Base-by-base conservation (phyloP, 2,888 invertebrate genomes). In the Melanchra persicariae region DNA sequence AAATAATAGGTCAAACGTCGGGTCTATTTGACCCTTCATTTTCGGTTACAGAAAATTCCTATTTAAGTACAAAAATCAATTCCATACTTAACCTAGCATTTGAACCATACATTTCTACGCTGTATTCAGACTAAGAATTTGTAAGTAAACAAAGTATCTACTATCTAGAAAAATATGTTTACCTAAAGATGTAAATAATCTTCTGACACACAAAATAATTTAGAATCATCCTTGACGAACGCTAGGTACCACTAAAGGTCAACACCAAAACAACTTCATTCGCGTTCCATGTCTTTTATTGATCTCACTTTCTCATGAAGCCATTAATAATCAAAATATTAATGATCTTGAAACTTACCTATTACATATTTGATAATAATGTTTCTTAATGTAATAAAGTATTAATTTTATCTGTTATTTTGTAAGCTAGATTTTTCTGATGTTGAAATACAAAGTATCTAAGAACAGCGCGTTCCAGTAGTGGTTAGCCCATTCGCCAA, bases 41-140 rank as follows among this genome's bases (percentile, higher is more conserved):
- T 55, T 71, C 10, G 2, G 8, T 30, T 0, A 15, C 37, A n/a
- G 5, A 54, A 47, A 71, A 22, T n/a, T 10, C 4, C 12, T 47
- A 43, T 34, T 62, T 24, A 34, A 52, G n/a, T n/a, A n/a, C 37
- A 74, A 15, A 68, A 68, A 40, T 24, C 15, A 40, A 40, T 72
- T 62, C 8, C 26, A 62, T 17, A 75, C 70, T 37, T 74, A 74
- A 75, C 45, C 75, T 77, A 45, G 49, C 22, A 52, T 26, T 63
- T 54, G 7, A 43, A 40, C 15, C 62, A 40, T 61, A 19, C 15
- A 45, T 58, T 40, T 15, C 6, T n/a, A 43, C 17, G 10, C 5
- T 67, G 30, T 12, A n/a, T 17, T 24, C 12, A 52, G 5, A 15
- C 22, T 17, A 22, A 49, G 4, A 51, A 70, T 24, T n/a, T 1